phyloP scores from a whole-genome alignment of 1,140 invertebrate species.

The Ladona fulva region DNA sequence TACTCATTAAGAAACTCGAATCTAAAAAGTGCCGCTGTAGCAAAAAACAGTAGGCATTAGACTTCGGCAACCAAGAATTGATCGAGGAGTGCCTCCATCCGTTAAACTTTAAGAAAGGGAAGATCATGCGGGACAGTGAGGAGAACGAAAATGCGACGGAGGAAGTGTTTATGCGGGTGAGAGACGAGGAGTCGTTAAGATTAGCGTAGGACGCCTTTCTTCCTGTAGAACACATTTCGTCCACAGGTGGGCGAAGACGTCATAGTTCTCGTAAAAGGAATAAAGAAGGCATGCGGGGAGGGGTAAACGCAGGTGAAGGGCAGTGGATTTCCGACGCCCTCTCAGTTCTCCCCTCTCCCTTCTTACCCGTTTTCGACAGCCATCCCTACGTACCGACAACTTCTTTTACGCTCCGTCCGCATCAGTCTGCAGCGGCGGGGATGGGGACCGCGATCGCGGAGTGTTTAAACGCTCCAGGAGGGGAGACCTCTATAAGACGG shows the following conservation, averaged over 20 bases:
- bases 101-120: not conserved
- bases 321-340: slow-evolving; percentile 35
- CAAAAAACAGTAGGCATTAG: too few species aligned
- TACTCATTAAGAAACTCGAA: too few species aligned
- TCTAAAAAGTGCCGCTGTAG: too few species aligned
- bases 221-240: not conserved
- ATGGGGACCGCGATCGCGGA: not conserved
- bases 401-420: not conserved
- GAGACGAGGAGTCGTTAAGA: too few species aligned
- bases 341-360: slow-evolving; percentile 37
- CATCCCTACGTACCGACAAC: not conserved
- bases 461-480: not conserved
- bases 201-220: not conserved
- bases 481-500: too few species aligned
- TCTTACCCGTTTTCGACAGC: not conserved
- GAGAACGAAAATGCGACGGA: not conserved
- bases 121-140: not conserved
- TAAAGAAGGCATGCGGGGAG: slow-evolving; percentile 1
- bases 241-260: not conserved
- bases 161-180: not conserved
- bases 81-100: too few species aligned
- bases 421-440: not conserved
- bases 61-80: too few species aligned
- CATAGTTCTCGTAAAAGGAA: slow-evolving; percentile 20
- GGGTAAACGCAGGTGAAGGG: slow-evolving; percentile 24